phyloP scores from a whole-genome alignment of 2,797 vertebrate genomes.

The Glossophaga mutica region DNA sequence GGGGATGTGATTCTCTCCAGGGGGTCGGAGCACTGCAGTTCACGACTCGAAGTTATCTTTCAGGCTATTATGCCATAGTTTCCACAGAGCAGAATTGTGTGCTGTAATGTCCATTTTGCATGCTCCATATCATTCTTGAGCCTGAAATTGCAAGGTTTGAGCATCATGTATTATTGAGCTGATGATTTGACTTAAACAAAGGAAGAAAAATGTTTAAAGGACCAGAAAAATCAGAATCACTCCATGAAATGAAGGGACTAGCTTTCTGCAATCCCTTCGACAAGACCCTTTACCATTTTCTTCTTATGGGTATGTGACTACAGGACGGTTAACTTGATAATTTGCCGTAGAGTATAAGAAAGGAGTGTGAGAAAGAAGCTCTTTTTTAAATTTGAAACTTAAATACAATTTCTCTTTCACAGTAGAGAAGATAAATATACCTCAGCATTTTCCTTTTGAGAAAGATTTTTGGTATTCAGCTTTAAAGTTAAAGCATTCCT shows the following conservation, averaged over 20 bases:
- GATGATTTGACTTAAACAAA: not conserved
- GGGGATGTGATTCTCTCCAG: conserved; percentile 10
- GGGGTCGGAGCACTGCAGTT: not conserved
- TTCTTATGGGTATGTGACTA: not conserved
- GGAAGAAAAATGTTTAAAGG: not conserved
- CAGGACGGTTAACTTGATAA: not conserved
- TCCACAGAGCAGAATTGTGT: not conserved
- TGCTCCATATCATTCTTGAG: not conserved
- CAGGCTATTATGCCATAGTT: not conserved
- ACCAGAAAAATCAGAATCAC: not conserved
- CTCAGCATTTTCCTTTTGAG: conserved; percentile 16
- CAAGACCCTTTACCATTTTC: not conserved
- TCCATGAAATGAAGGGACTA: not conserved
- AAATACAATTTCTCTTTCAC: not conserved
- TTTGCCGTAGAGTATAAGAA: not conserved
- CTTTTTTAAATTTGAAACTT: conserved; percentile 30
- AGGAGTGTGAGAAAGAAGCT: not conserved
- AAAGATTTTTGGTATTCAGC: not conserved
- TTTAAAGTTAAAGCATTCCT: conserved; percentile 33
- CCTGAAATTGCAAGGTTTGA: conserved; percentile 6
- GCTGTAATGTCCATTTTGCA: not conserved
- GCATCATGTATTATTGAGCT: conserved; percentile 32
- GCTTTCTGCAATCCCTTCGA: not conserved
- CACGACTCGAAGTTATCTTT: conserved; percentile 50
- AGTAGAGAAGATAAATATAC: not conserved